Evolutionary conservation across 2,113 vertebrate species (phyloP).

Genomic region (Catharus bicknelli): DNA sequence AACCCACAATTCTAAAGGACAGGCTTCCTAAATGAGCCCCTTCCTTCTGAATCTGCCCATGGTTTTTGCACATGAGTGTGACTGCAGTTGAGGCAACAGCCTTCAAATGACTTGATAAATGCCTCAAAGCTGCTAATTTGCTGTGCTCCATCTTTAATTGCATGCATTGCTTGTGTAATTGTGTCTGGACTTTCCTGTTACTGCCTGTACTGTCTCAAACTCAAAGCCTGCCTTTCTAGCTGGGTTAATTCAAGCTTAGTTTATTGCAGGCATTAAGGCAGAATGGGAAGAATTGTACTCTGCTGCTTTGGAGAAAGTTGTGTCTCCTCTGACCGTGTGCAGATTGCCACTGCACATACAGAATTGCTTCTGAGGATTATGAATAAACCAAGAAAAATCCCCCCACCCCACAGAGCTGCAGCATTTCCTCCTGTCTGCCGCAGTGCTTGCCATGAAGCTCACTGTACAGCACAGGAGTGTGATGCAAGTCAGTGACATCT

Average conservation of each 20-base stretch:
- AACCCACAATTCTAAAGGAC: neutral
- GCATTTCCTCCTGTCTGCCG: neutral
- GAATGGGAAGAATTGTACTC: neutral
- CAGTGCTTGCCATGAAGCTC: neutral
- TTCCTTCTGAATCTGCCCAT: constrained; percentile 44
- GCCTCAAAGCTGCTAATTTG: constrained; percentile 23
- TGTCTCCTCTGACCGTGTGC: neutral
- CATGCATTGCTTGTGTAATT: constrained; percentile 41
- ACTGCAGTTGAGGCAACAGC: constrained; percentile 26
- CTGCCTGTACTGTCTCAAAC: constrained; percentile 9
- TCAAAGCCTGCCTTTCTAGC: constrained; percentile 30
- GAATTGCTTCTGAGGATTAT: neutral
- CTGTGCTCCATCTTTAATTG: constrained; percentile 48
- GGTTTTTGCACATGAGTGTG: constrained; percentile 36
- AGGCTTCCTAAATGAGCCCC: neutral
- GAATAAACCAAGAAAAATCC: neutral
- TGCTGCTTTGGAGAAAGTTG: neutral
- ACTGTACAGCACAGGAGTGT: rapidly evolving
- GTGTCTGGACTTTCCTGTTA: constrained; percentile 30
- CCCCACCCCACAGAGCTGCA: neutral
- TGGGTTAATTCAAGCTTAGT: constrained; percentile 12
- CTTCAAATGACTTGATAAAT: constrained; percentile 31
- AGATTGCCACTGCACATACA: neutral
- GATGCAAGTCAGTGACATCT: neutral
- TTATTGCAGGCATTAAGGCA: constrained; percentile 36